A percentile compares a stretch with the other conserved stretches of the same genome.
phyloP scores from a whole-genome alignment of 2,888 invertebrate genomes.

The Lutraria lutraria region DNA sequence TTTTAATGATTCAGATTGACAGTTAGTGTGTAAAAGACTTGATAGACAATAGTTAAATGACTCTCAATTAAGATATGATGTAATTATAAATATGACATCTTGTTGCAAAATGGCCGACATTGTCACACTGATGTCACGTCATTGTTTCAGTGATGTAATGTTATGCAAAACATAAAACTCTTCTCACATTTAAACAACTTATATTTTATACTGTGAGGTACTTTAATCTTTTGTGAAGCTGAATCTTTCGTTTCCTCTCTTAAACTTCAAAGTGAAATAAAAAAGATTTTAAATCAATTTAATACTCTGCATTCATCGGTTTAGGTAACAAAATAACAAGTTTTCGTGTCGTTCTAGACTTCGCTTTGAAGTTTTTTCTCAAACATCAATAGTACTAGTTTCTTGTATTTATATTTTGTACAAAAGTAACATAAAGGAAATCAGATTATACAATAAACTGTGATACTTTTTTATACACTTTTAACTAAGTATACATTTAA shows the following conservation, averaged over 20 bases:
- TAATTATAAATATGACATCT: slow-evolving; percentile 15
- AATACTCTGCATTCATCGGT: not conserved
- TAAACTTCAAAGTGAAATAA: not conserved
- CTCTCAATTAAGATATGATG: not conserved
- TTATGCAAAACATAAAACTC: not conserved
- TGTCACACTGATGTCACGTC: not conserved
- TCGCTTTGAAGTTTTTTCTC: too few species aligned
- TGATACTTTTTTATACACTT: too few species aligned
- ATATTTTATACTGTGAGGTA: not conserved
- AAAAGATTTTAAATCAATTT: slow-evolving; percentile 5
- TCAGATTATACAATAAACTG: too few species aligned
- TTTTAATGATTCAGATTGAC: not conserved
- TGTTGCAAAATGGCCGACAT: not conserved
- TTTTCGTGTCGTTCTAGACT: too few species aligned
- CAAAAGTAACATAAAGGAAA: too few species aligned
- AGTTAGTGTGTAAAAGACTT: not conserved
- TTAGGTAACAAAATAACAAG: too few species aligned
- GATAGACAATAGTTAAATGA: slow-evolving; percentile 15
- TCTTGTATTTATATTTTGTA: too few species aligned
- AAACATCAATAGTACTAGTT: too few species aligned
- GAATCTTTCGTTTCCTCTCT: not conserved
- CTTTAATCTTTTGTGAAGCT: not conserved
- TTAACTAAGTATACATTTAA: too few species aligned
- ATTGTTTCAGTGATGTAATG: slow-evolving; percentile 10
- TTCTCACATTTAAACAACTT: not conserved